A percentile compares a stretch with the other conserved stretches of the same genome.
Conservation (phyloP, 2,888 invertebrate genomes). For the Apodemia mormo region DNA sequence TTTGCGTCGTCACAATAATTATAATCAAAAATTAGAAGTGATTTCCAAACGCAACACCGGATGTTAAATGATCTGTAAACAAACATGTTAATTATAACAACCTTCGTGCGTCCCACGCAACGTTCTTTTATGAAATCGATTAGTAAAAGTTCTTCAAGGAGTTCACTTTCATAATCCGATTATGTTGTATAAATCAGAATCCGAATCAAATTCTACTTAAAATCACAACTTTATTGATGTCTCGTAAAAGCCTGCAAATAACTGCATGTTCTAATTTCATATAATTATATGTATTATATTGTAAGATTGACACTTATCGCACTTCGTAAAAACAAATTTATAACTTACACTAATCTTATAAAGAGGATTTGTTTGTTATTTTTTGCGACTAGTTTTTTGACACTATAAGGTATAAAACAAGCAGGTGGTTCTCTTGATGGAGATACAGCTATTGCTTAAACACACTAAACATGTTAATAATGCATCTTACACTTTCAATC, state of each 20-base stretch:
- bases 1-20: slow-evolving; percentile 2
- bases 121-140: slow-evolving; percentile 22
- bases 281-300: not conserved
- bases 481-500: too few relatives aligned
- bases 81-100: slow-evolving; percentile 28
- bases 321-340: too few relatives aligned
- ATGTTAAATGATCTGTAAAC: slow-evolving; percentile 30
- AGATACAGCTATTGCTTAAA: too few relatives aligned
- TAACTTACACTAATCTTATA: too few relatives aligned
- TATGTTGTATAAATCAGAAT: slow-evolving; percentile 9
- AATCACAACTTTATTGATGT: not conserved
- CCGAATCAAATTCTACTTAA: not conserved
- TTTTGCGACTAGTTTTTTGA: too few relatives aligned
- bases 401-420: too few relatives aligned
- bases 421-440: too few relatives aligned
- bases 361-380: too few relatives aligned
- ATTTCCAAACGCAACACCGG: slow-evolving; percentile 26
- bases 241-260: not conserved
- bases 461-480: too few relatives aligned
- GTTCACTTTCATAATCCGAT: slow-evolving; percentile 21
- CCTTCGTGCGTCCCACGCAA: slow-evolving; percentile 27
- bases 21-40: slow-evolving; percentile 6
- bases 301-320: not conserved
- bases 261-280: too few relatives aligned
- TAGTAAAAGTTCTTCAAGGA: slow-evolving; percentile 10